Evolutionary conservation across 2,113 vertebrate species (phyloP).

Genomic region (Epinephelus fuscoguttatus): DNA sequence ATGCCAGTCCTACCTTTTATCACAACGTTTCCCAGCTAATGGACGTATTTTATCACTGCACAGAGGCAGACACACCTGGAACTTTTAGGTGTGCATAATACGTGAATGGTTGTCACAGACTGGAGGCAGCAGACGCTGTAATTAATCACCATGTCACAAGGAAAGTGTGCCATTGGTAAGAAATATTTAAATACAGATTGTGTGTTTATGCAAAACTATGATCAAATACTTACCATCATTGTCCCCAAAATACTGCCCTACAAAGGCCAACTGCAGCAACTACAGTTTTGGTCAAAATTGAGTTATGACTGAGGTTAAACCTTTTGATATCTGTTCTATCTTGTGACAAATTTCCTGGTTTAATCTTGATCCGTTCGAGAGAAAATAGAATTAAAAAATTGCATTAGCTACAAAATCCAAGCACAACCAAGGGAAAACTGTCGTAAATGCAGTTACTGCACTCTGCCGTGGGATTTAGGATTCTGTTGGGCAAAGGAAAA

Average conservation of each 20-base stretch:
- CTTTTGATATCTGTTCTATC: too few relatives aligned
- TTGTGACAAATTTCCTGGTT: too few relatives aligned
- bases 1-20: constrained; percentile 32
- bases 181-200: neutral
- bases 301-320: too few relatives aligned
- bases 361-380: too few relatives aligned
- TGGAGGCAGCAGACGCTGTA: neutral
- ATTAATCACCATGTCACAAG: neutral
- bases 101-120: neutral
- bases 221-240: neutral
- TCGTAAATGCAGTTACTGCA: too few relatives aligned
- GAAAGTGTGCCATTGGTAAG: neutral
- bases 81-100: constrained; percentile 20
- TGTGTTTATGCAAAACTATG: neutral
- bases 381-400: too few relatives aligned
- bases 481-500: too few relatives aligned
- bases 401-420: too few relatives aligned
- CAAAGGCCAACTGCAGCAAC: too few relatives aligned
- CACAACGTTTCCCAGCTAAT: constrained; percentile 46
- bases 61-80: constrained; percentile 39
- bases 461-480: too few relatives aligned
- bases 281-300: too few relatives aligned
- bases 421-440: too few relatives aligned
- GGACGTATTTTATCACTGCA: constrained; percentile 51
- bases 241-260: neutral